Conservation (phyloP, 2,888 invertebrate genomes). For the Tanypteryx hageni region DNA sequence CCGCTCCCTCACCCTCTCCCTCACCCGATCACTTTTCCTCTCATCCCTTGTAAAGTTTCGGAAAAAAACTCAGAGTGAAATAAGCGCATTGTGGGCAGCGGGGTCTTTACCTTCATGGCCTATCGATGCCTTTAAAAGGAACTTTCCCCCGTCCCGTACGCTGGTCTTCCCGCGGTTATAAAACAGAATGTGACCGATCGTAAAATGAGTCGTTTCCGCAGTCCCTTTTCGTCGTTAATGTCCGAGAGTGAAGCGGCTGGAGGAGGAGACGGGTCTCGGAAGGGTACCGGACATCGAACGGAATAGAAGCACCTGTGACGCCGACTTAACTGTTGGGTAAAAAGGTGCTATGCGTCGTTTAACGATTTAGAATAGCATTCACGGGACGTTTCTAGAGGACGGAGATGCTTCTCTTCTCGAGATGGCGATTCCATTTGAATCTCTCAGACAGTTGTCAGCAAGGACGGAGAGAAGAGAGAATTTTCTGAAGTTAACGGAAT, state of each 20-base stretch:
- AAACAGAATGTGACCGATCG: conserved; percentile 17
- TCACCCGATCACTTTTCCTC: too few species aligned
- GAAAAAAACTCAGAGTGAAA: too few species aligned
- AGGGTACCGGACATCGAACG: background rate
- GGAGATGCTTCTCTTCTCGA: too few species aligned
- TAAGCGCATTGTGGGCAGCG: background rate
- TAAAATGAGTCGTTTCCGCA: conserved; percentile 52
- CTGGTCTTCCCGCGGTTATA: background rate
- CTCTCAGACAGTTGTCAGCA: too few species aligned
- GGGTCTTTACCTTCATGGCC: too few species aligned
- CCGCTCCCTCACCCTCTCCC: too few species aligned
- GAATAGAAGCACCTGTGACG: conserved; percentile 40
- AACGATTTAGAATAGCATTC: background rate
- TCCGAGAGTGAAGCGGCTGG: background rate
- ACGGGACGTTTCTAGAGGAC: too few species aligned
- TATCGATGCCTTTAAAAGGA: background rate
- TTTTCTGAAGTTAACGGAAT: too few species aligned
- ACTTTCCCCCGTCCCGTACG: background rate
- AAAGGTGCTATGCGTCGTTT: conserved; percentile 43
- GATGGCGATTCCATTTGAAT: too few species aligned
- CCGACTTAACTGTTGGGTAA: background rate
- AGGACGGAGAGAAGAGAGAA: too few species aligned
- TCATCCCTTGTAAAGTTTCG: too few species aligned
- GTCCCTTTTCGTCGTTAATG: conserved; percentile 35
- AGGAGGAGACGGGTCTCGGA: background rate